phyloP scores from a whole-genome alignment of 1,140 invertebrate genomes.

The Drosophila ironensis region DNA sequence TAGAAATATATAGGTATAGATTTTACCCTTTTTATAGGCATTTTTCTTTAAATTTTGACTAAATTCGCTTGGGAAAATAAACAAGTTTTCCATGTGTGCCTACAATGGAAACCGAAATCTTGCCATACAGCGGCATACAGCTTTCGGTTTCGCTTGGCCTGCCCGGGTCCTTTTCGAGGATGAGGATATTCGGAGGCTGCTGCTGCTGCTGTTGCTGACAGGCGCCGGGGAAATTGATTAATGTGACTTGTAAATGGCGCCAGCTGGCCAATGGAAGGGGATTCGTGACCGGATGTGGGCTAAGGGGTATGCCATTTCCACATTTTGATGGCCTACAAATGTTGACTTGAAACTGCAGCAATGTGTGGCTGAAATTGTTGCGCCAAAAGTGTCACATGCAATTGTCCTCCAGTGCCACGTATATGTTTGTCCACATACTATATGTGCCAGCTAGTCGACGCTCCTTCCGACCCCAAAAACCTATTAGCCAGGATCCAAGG shows the following conservation, averaged over 20 bases:
- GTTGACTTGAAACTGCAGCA: conserved; percentile 49
- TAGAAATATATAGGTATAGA: too few species aligned
- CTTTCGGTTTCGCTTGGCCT: conserved; percentile 74
- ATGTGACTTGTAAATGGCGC: conserved; percentile 74
- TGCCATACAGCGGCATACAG: conserved; percentile 50
- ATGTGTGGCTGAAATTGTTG: conserved; percentile 61
- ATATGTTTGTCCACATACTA: neutral
- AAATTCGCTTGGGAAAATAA: too few species aligned
- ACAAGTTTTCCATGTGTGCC: too few species aligned
- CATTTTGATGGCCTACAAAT: conserved; percentile 28
- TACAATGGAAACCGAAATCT: conserved; percentile 35
- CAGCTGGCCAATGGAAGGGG: conserved; percentile 20
- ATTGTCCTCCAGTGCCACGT: conserved; percentile 16
- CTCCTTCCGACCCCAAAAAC: too few species aligned
- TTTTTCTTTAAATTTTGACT: too few species aligned
- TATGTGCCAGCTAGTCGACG: too few species aligned
- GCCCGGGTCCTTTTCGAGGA: conserved; percentile 1
- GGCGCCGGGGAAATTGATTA: conserved; percentile 68
- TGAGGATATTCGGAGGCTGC: conserved; percentile 10
- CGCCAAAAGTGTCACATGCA: conserved; percentile 61
- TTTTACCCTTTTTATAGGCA: too few species aligned
- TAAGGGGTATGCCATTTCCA: neutral
- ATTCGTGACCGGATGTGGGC: neutral
- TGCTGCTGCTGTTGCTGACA: conserved; percentile 50
- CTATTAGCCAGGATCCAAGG: conserved; percentile 33